Evolutionary conservation across 2,888 invertebrate genomes (phyloP).

Genomic region (Diplazon laetatorius): DNA sequence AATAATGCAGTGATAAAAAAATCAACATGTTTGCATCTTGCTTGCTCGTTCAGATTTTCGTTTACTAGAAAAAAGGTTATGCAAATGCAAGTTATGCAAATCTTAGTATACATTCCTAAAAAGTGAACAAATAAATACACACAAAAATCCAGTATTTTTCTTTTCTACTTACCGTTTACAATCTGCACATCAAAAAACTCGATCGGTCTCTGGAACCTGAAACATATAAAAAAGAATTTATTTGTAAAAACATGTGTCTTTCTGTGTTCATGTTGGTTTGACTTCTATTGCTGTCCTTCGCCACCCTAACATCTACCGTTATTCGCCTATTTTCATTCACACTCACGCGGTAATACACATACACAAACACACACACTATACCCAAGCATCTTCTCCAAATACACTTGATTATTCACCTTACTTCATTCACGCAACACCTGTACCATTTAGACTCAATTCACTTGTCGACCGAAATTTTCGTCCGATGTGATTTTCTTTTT

Average conservation of each 20-base stretch:
- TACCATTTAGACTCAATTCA: conserved; percentile 42
- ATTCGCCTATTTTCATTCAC: conserved; percentile 58
- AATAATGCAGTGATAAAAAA: conserved; percentile 71
- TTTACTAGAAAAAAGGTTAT: conserved; percentile 61
- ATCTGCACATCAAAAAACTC: conserved; percentile 51
- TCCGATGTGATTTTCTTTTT: conserved; percentile 62
- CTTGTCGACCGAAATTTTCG: conserved; percentile 60
- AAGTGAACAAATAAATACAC: conserved; percentile 22
- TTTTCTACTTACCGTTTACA: conserved; percentile 13
- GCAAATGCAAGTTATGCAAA: conserved; percentile 23
- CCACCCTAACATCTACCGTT: conserved; percentile 41
- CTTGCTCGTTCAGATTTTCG: conserved; percentile 56
- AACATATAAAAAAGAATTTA: conserved; percentile 44
- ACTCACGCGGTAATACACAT: conserved; percentile 50
- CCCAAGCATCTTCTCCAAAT: conserved; percentile 46
- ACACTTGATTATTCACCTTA: conserved; percentile 29
- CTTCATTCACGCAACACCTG: conserved; percentile 16
- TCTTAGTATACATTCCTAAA: conserved; percentile 25
- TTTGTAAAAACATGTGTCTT: conserved; percentile 57
- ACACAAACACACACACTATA: too few species aligned
- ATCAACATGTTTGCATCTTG: conserved; percentile 73
- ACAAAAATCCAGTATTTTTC: conserved; percentile 32
- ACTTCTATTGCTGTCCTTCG: conserved; percentile 70
- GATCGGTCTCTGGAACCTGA: conserved; percentile 52
- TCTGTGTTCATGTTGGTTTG: conserved; percentile 76